Percentiles rank a stretch among this genome's conserved stretches.
phyloP scores from a whole-genome alignment of 2,113 vertebrate species.

The Propithecus coquereli region DNA sequence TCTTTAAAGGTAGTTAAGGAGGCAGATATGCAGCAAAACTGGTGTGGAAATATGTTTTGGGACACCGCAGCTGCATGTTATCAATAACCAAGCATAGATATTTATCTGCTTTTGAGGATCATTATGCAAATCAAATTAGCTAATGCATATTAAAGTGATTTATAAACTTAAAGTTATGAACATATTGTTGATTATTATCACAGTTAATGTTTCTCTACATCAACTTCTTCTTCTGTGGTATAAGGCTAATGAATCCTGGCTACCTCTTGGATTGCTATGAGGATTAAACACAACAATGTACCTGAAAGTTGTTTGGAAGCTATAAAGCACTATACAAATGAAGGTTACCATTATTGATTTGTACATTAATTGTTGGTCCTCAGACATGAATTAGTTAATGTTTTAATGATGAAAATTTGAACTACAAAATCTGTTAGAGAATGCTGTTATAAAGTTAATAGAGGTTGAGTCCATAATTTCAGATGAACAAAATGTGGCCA shows the following conservation, averaged over 20 bases:
- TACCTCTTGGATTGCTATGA: neutral
- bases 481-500: conserved; percentile 28
- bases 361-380: conserved; percentile 50
- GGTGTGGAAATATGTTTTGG: neutral
- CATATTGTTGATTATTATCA: conserved; percentile 6
- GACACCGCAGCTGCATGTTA: neutral
- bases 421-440: conserved; percentile 41
- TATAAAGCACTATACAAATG: conserved; percentile 15
- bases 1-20: neutral
- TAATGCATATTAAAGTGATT: neutral
- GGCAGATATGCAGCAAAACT: neutral
- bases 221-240: neutral
- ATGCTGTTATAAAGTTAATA: conserved; percentile 48
- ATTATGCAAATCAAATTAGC: conserved; percentile 27
- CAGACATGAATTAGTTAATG: conserved; percentile 45
- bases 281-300: neutral
- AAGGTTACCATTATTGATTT: conserved; percentile 56
- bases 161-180: conserved; percentile 21
- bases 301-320: neutral
- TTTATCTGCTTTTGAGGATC: conserved; percentile 1
- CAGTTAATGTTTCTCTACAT: neutral
- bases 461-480: conserved; percentile 47
- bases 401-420: conserved; percentile 54
- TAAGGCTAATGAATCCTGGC: conserved; percentile 29
- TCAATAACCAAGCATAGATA: neutral